Evolutionary conservation across 2,113 vertebrate genomes (phyloP), one percentile per base, ranked within the genome.

Genomic region (Scatophagus argus): DNA sequence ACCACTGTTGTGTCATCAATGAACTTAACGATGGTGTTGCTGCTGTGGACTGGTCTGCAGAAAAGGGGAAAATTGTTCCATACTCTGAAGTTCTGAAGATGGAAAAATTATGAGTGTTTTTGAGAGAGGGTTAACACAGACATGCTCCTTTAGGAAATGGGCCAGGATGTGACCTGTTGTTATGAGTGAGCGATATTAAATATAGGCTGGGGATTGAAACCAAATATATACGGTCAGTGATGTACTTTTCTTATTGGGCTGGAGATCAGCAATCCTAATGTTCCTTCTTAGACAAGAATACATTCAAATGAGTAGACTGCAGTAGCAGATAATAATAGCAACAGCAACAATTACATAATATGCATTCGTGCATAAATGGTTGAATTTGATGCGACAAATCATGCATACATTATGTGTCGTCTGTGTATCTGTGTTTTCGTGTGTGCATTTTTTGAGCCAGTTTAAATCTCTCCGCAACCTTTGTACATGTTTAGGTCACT

Each of bases 61-160:
- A n/a, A n/a, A n/a, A n/a, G n/a, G n/a, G n/a, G n/a, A n/a, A n/a
- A n/a, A n/a, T n/a, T n/a, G n/a, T n/a, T n/a, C n/a, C n/a, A n/a
- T n/a, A n/a, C n/a, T n/a, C n/a, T n/a, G n/a, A n/a, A n/a, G n/a
- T n/a, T n/a, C n/a, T n/a, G n/a, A n/a, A n/a, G n/a, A n/a, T n/a
- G n/a, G n/a, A n/a, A n/a, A n/a, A n/a, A n/a, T n/a, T n/a, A n/a
- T n/a, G n/a, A n/a, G n/a, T n/a, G n/a, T n/a, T n/a, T n/a, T n/a
- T n/a, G n/a, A n/a, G n/a, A n/a, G n/a, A n/a, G n/a, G n/a, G n/a
- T n/a, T n/a, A n/a, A n/a, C 44, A 54, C 47, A 34, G 76, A 56
- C 19, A 25, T 68, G 68, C 60, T 85, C 46, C 49, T 74, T 82
- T 41, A 72, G 73, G 72, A 87, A 82, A 80, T 77, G 41, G 60